Evolutionary conservation across 2,113 vertebrate species (phyloP), one percentile per base, ranked within the genome.

Genomic region (Lipotes vexillifer): DNA sequence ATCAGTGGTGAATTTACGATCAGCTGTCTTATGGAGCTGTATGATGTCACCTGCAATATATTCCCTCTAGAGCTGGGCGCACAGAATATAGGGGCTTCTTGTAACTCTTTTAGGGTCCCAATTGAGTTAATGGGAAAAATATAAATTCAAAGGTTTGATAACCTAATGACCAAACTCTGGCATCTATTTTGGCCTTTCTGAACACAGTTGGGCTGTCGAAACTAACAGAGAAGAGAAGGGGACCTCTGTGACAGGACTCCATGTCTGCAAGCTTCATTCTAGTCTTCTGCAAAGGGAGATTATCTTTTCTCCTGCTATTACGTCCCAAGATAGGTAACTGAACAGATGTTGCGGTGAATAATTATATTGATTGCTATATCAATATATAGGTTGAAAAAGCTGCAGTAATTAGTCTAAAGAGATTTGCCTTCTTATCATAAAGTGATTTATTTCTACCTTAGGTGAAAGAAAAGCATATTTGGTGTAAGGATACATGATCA

Each of bases 291-390:
- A 89, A 84, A 59, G 41, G 52, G 4, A 38, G 21, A n/a, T 66
- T 49, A 29, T 72, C 65, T 85, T 74, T 38, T 7, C 17, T 52
- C 74, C 38, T 75, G 17, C 29, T 87, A 29, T 38, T 59, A 23
- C 33, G 25, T 27, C 6, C 49, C 29, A 69, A 63, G 9, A 38
- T 27, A 20, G 23, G 49, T 0, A 81, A 25, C n/a, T 83, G 23
- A 13, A 41, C 1, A 75, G 15, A 25, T 12, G 13, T 12, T 29
- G 8, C 11, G 80, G 17, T 89, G 31, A 95, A 52, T 25, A 83
- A 7, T 12, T 17, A 83, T 57, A 38, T 0, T 49, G 17, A 38
- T 0, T n/a, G 21, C 33, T 38, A 20, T 23, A 83, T 4, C 4
- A n/a, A 36, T 15, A 77, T 8, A 7, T 15, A 65, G 27, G 12